Conservation (phyloP, 2,113 vertebrate species). For the Pycnonotus jocosus region DNA sequence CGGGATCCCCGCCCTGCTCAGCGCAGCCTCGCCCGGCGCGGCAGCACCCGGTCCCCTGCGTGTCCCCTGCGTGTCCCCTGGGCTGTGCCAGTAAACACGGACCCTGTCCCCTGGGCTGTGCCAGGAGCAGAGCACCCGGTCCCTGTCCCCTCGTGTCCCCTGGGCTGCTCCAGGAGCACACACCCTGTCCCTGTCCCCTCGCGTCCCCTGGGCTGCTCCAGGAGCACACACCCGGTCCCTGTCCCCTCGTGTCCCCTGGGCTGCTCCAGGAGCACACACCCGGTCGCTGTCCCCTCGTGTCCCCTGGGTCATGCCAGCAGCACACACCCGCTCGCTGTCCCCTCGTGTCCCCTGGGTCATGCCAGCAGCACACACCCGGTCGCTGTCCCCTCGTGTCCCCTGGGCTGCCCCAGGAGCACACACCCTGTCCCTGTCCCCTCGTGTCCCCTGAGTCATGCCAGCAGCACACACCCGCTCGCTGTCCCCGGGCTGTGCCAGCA, state of each 20-base stretch:
- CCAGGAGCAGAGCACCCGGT: rapidly evolving
- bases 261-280: neutral
- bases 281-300: neutral
- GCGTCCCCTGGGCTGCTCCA: neutral
- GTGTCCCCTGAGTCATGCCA: neutral
- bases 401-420: neutral
- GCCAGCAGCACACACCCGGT: neutral
- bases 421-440: rapidly evolving
- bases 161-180: no score
- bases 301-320: neutral
- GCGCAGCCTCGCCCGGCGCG: neutral
- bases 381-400: neutral
- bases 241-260: neutral
- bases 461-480: no score
- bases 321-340: neutral
- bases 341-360: neutral
- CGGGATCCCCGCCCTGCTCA: neutral
- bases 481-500: neutral
- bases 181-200: neutral
- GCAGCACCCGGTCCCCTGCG: neutral
- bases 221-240: rapidly evolving
- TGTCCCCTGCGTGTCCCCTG: neutral
- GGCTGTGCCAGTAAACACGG: no score
- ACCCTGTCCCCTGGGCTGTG: neutral
- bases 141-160: neutral